Evolutionary conservation across 2,797 vertebrate species (phyloP), one percentile per base, ranked within the genome.

Genomic region (Poeciliopsis paucimaculata): DNA sequence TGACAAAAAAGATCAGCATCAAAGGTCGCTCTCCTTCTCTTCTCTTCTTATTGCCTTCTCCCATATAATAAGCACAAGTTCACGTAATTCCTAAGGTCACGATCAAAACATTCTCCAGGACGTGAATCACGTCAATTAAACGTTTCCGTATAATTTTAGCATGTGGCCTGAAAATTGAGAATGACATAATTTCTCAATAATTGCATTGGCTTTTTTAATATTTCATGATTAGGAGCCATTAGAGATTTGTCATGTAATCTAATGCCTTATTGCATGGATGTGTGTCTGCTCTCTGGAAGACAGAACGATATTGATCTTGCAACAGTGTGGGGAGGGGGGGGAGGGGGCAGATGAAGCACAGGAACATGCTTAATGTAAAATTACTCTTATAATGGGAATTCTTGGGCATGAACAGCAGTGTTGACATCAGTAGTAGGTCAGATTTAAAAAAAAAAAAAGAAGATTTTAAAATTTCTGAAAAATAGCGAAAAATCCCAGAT

Each of bases 1-100:
- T 93, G 92, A 93, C 93, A 92, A 81, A 90, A 85, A 93, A 87
- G 82, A 94, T 94, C 90, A 90, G 93, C 93, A 92, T 94, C 92
- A 95, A 94, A 95, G 92, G 90, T 88, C 88, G 90, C 76, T 84
- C 64, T 77, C 82, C 72, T 64, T 82, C 84, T 74, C 64, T 76
- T 82, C 80, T 80, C 88, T 88, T 92, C 92, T 87, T 90, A 91
- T 90, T 92, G 88, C 87, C 85, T 87, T 87, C 87, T 87, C 78
- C 80, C 78, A 66, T 73, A 31, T 86, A 86, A 92, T 86, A 80
- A 87, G 83, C 75, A 77, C 83, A 89, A 90, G 92, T 91, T 91
- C 91, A 90, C 86, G 84, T 71, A 45, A 90, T 87, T 90, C 92
- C 91, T 77, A 12, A 82, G 91, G 92, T 92, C 66, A 84, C 57